phyloP scores from a whole-genome alignment of 2,888 invertebrate genomes.

The Latrodectus hesperus region DNA sequence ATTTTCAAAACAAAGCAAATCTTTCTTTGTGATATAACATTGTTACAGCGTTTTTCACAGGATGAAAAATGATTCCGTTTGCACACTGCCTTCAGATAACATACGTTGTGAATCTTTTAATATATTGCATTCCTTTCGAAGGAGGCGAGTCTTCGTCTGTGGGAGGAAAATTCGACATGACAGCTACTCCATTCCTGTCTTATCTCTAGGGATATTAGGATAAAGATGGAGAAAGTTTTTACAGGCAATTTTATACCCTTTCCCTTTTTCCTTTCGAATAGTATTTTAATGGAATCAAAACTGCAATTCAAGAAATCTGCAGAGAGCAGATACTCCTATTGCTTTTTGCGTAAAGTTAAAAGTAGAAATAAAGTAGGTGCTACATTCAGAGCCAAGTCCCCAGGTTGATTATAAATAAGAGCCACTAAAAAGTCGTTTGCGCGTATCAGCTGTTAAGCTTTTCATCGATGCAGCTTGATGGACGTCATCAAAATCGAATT shows the following conservation, averaged over 20 bases:
- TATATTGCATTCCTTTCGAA: not conserved
- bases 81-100: too few relatives aligned
- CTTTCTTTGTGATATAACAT: too few relatives aligned
- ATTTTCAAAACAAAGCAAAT: too few relatives aligned
- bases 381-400: not conserved
- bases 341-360: not conserved
- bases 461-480: slow-evolving; percentile 17
- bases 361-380: not conserved
- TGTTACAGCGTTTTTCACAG: too few relatives aligned
- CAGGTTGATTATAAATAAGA: not conserved
- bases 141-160: not conserved
- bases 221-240: not conserved
- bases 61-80: too few relatives aligned
- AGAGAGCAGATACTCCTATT: too few relatives aligned
- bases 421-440: slow-evolving; percentile 2
- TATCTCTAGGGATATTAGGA: not conserved
- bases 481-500: slow-evolving; percentile 52
- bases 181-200: not conserved
- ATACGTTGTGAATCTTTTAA: not conserved
- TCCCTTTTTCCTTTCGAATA: not conserved
- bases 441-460: not conserved
- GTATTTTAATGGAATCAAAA: slow-evolving; percentile 4
- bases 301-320: not conserved
- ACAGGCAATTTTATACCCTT: slow-evolving; percentile 1
- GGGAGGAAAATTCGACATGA: not conserved